phyloP scores from a whole-genome alignment of 2,113 vertebrate genomes.

The Apeltes quadracus region DNA sequence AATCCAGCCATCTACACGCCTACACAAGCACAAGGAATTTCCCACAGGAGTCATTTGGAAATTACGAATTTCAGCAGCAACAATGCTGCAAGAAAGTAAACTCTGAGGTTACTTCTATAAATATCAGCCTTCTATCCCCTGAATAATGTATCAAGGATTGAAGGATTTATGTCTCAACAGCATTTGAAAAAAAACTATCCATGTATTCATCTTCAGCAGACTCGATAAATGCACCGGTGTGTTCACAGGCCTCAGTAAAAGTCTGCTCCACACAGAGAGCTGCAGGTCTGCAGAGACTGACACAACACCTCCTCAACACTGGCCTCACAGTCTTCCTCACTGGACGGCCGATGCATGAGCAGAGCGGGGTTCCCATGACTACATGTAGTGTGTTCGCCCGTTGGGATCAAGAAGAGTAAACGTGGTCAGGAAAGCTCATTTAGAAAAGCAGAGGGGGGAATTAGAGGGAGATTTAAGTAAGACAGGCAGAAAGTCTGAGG shows the following conservation, averaged over 20 bases:
- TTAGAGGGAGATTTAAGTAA: conserved; percentile 17
- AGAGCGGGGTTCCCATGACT: conserved; percentile 32
- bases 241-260: no score
- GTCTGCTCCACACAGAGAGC: no score
- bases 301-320: conserved; percentile 14
- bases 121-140: no score
- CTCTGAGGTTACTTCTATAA: not conserved
- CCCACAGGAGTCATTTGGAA: conserved; percentile 27
- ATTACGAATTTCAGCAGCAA: conserved; percentile 31
- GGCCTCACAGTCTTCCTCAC: conserved; percentile 18
- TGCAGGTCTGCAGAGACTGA: not conserved
- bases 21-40: conserved; percentile 18
- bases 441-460: not conserved
- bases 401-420: conserved; percentile 5
- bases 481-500: conserved; percentile 38
- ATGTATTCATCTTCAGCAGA: no score
- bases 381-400: conserved; percentile 6
- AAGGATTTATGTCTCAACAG: no score
- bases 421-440: not conserved
- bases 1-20: conserved; percentile 21
- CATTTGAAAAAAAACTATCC: no score
- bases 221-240: no score
- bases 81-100: not conserved
- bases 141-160: no score
- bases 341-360: conserved; percentile 8